A percentile compares a stretch with the other conserved stretches of the same genome.
phyloP scores from a whole-genome alignment of 2,113 vertebrate species.

The Nerophis ophidion region DNA sequence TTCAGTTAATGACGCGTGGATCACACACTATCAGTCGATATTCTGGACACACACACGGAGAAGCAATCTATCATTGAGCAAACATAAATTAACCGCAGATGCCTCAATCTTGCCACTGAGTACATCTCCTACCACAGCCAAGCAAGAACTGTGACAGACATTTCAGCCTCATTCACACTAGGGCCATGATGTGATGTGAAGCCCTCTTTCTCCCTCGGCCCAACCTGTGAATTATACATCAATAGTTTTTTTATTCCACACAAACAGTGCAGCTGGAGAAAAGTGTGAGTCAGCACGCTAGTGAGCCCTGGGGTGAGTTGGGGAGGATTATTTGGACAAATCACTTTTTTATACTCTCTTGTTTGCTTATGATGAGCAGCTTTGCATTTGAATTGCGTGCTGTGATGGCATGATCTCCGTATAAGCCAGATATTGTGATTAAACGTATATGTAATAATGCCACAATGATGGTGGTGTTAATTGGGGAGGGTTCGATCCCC shows the following conservation, averaged over 20 bases:
- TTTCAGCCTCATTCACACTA: slow-evolving; percentile 39
- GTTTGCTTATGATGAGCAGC: slow-evolving; percentile 7
- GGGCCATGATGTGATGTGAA: slow-evolving; percentile 43
- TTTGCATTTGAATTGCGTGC: neutral
- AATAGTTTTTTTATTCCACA: slow-evolving; percentile 31
- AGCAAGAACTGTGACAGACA: slow-evolving; percentile 6
- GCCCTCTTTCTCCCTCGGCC: slow-evolving; percentile 33
- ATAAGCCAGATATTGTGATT: neutral
- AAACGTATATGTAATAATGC: no score
- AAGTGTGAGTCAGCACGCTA: neutral
- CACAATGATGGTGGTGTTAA: no score
- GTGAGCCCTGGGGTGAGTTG: neutral
- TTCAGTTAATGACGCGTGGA: neutral
- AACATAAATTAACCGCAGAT: neutral
- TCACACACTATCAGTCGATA: slow-evolving; percentile 8
- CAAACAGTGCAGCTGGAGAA: slow-evolving; percentile 34
- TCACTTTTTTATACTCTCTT: slow-evolving; percentile 1
- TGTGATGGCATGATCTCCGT: neutral
- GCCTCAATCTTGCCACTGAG: slow-evolving; percentile 14
- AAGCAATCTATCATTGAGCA: slow-evolving; percentile 1
- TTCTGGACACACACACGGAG: slow-evolving; percentile 1
- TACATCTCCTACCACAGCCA: slow-evolving; percentile 7
- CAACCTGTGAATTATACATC: slow-evolving; percentile 61
- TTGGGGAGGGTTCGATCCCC: no score
- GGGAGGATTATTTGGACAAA: neutral